Evolutionary conservation across 2,113 vertebrate genomes (phyloP), one percentile per base, ranked within the genome.

Genomic region (Macquaria ambigua): DNA sequence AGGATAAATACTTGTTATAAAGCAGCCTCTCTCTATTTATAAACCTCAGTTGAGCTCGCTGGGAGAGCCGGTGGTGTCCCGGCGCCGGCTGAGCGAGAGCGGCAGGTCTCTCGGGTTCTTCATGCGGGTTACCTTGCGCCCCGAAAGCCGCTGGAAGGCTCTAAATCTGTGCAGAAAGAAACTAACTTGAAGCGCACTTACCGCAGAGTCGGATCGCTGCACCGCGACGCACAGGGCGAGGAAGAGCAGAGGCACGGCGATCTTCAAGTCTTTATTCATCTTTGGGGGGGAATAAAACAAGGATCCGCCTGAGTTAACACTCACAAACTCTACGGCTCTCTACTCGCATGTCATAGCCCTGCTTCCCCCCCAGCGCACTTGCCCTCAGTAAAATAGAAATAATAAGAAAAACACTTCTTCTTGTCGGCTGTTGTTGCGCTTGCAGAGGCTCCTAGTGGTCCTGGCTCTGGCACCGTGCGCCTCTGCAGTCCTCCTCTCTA

Each of bases 401-500:
- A 66, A 79, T 8, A 4, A 48, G 39, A 46, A 75, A 74, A 25
- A 20, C 28, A 20, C 43, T 55, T 72, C 5, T 74, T 50, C 39
- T 58, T 59, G 81, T 63, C 10, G 81, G 72, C 61, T 52, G 87
- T 74, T 55, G 81, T 37, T 74, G 89, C 76, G 86, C 90, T 72
- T 11, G 87, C 76, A 82, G 87, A 85, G 89, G 81, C 74, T 85
- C 78, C 89, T 55, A 74, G 77, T 90, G 89, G 77, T 94, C 90
- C 90, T 89, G 89, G 87, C 84, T 89, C 56, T 91, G 83, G 93
- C 92, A 95, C 92, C 88, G 88, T 82, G 92, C 92, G 88, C 91
- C 93, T 94, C 90, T 96, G 93, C 90, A 74, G 87, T 90, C 92
- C 88, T 79, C 88, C 88, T 84, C 87, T 91, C 89, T 76, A 92